A percentile compares a stretch with the other conserved stretches of the same genome.
Evolutionary conservation across 1,140 invertebrate species (phyloP).

Genomic region (Pararge aegeria): DNA sequence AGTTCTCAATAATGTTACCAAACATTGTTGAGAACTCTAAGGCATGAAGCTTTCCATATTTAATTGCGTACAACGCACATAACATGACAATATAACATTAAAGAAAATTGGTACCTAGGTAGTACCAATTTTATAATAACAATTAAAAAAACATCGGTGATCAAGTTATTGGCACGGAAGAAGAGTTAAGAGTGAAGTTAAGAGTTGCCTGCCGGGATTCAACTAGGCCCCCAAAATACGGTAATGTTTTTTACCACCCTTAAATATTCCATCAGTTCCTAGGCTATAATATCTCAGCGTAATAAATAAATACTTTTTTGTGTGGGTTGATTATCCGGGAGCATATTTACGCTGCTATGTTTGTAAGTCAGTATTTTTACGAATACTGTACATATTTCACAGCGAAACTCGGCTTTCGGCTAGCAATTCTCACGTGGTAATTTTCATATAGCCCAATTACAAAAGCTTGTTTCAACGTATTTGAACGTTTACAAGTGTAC

Average conservation of each 20-base stretch:
- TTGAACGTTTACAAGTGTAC: neutral
- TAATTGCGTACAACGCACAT: no score
- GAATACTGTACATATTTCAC: constrained; percentile 11
- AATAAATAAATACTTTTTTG: constrained; percentile 24
- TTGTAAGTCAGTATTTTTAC: constrained; percentile 22
- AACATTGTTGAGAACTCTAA: no score
- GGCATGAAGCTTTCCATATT: no score
- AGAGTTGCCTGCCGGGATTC: no score
- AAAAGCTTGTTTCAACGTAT: neutral
- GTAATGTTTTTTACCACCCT: neutral
- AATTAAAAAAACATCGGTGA: no score
- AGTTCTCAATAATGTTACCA: no score
- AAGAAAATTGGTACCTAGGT: no score
- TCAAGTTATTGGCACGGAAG: no score
- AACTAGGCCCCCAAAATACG: no score
- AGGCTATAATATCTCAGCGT: constrained; percentile 1
- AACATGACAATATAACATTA: no score
- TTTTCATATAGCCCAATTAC: neutral
- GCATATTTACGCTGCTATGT: constrained; percentile 21
- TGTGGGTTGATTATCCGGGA: constrained; percentile 18
- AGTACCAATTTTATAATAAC: no score
- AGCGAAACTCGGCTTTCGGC: neutral
- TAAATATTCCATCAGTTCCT: neutral
- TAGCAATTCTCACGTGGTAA: neutral
- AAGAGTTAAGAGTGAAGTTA: no score